Conservation (phyloP, 2,888 invertebrate genomes). For the Eurytoma californica region DNA sequence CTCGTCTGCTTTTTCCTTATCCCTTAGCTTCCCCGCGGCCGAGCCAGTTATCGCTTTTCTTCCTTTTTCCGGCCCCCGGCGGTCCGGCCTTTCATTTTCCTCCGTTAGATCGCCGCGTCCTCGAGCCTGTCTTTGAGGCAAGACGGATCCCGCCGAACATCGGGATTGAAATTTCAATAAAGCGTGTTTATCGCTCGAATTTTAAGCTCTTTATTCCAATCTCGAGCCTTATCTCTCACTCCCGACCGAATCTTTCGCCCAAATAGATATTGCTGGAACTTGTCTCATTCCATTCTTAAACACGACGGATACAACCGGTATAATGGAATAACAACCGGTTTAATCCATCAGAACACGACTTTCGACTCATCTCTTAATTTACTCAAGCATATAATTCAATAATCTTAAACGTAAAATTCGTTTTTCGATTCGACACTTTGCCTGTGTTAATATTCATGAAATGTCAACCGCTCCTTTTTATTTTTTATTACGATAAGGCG, state of each 20-base stretch:
- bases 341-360: too few species aligned
- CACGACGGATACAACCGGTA: too few species aligned
- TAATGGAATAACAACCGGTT: too few species aligned
- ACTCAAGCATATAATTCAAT: too few species aligned
- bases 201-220: neutral
- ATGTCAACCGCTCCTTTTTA: too few species aligned
- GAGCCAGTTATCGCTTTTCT: neutral
- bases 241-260: neutral
- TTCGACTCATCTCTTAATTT: too few species aligned
- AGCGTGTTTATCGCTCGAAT: constrained; percentile 26
- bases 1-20: neutral
- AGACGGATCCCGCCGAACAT: constrained; percentile 26
- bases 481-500: neutral
- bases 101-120: neutral
- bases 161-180: constrained; percentile 53
- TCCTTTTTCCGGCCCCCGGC: constrained; percentile 7
- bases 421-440: too few species aligned
- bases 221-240: neutral
- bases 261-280: too few species aligned
- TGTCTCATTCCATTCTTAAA: too few species aligned
- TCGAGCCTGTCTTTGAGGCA: neutral
- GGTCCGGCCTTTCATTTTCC: constrained; percentile 20
- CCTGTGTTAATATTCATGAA: too few species aligned
- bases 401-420: too few species aligned
- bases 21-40: neutral